Evolutionary conservation across 2,888 invertebrate species (phyloP), one percentile per base, ranked within the genome.

Genomic region (Petrolisthes cinctipes): DNA sequence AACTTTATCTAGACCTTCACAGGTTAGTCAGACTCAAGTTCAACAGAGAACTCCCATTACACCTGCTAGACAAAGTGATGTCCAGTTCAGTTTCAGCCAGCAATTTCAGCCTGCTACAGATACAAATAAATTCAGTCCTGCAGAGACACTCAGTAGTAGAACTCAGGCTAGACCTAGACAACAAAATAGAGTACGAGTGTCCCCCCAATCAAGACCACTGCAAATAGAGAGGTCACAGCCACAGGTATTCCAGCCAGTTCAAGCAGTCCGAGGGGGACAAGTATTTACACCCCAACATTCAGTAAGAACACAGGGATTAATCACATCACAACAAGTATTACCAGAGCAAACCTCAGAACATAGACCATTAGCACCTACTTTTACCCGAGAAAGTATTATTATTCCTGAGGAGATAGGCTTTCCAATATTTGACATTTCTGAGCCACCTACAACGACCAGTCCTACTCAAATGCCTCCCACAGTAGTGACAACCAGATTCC

Each of bases 401-500:
- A 37, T 37, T 37, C 37, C 37, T 37, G 37, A 37, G 37, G 37
- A 37, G 37, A 37, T 37, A 37, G 37, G 37, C 37, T 37, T 37
- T 37, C 37, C 37, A 37, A 2, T 37, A 37, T 37, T 11, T 54
- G 85, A 85, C 85, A 57, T 23, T 23, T 23, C 51, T 51, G n/a
- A 54, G 80, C 79, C 14, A 57, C 51, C 82, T 37, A 82, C 57
- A 76, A n/a, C 76, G 53, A 11, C 54, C 17, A 68, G 75, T 73
- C 73, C 83, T 11, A 80, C 73, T 14, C 87, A 71, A 61, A 23
- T 83, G 20, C 87, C 87, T 56, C 84, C 84, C 56, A 83, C 83
- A 81, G 75, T 81, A 66, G 20, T 87, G 86, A 87, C 86, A 79
- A 73, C 86, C 14, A 54, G 80, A 75, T 81, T 88, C 82, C 87